Percentiles rank a stretch among this genome's conserved stretches.
These are phyloP conservation scores for Hystrix cristata DNA, from an alignment of 2,113 vertebrate species.

Conservation along the genomic window DNA sequence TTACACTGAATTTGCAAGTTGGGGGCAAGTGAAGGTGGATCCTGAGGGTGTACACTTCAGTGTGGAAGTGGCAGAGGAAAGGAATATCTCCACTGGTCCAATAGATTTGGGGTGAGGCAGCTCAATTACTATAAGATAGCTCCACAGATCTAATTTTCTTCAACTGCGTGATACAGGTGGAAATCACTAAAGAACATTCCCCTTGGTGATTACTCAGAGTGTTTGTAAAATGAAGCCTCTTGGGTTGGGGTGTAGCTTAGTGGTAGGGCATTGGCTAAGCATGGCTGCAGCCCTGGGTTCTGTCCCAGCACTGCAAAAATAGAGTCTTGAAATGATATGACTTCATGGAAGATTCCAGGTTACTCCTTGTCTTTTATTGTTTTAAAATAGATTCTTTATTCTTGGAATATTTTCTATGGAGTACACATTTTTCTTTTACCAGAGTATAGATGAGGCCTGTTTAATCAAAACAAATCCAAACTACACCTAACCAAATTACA, in stretches of 20 bases:
- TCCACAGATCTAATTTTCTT: neutral
- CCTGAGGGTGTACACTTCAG: neutral
- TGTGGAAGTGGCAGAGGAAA: neutral
- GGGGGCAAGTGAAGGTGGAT: neutral
- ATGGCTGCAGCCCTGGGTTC: neutral
- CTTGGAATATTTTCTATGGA: neutral
- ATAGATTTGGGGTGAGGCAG: neutral
- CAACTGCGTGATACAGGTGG: neutral
- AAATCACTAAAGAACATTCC: neutral
- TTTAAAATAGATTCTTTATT: slow-evolving; percentile 56
- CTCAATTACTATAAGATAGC: neutral
- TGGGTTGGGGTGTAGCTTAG: neutral
- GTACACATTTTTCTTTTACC: neutral
- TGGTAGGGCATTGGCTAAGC: neutral
- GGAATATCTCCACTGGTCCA: neutral
- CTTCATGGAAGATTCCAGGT: neutral
- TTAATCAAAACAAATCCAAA: slow-evolving; percentile 3
- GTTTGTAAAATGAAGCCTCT: neutral
- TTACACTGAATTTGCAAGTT: neutral
- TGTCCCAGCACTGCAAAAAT: neutral
- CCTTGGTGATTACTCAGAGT: neutral
- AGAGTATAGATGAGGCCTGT: neutral
- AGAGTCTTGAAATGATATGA: slow-evolving; percentile 20
- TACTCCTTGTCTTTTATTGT: neutral
- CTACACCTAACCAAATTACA: neutral